Percentiles rank a stretch among this genome's conserved stretches.
Evolutionary conservation across 1,140 invertebrate genomes (phyloP).

Genomic region (Stenopsyche tienmushanensis): DNA sequence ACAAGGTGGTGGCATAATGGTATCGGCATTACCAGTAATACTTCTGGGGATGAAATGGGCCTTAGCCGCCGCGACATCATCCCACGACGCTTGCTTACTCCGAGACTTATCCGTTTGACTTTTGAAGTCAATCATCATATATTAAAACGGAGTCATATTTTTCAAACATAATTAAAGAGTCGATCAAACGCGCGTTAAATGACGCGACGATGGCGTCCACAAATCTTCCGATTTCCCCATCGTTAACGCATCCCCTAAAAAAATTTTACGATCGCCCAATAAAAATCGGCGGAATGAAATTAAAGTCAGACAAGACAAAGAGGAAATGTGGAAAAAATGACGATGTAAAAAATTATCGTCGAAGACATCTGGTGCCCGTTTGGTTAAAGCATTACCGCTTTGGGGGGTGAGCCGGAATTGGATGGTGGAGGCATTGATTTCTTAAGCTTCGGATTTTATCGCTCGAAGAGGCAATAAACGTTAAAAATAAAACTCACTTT

Average conservation of each 20-base stretch:
- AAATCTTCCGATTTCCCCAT: not conserved
- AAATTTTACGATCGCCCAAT: constrained; percentile 37
- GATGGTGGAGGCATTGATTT: constrained; percentile 34
- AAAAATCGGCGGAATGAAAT: constrained; percentile 35
- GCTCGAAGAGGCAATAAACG: constrained; percentile 30
- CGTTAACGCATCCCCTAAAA: not conserved
- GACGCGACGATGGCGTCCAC: not conserved
- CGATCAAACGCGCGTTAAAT: too few species aligned
- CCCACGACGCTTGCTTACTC: constrained; percentile 2
- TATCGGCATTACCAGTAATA: constrained; percentile 40
- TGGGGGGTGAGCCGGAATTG: not conserved
- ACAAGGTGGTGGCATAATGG: constrained; percentile 34
- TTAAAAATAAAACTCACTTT: constrained; percentile 31
- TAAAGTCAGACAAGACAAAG: constrained; percentile 27
- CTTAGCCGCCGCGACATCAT: not conserved
- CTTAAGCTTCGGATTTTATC: constrained; percentile 33
- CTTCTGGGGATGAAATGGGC: constrained; percentile 30
- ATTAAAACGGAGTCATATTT: not conserved
- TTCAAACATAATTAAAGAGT: not conserved
- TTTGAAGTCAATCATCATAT: too few species aligned
- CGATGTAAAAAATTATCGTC: constrained; percentile 38
- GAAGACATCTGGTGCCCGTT: constrained; percentile 36
- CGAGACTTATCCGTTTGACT: constrained; percentile 7
- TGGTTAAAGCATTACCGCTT: constrained; percentile 7
- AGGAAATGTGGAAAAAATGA: constrained; percentile 31